Conservation (phyloP, 2,113 vertebrate species). For the Australoheros scitulus region DNA sequence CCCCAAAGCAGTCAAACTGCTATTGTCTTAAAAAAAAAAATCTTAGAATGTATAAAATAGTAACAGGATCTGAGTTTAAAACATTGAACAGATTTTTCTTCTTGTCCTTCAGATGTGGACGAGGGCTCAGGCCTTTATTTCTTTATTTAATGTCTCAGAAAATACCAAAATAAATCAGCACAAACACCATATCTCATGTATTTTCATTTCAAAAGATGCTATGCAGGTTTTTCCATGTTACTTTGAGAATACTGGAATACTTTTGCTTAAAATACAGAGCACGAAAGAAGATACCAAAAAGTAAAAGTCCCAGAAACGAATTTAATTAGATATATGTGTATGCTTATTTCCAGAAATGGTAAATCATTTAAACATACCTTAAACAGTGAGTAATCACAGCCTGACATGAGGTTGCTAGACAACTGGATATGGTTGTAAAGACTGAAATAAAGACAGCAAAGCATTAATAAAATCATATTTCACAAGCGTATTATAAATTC, state of each 20-base stretch:
- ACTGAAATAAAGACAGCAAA: slow-evolving; percentile 73
- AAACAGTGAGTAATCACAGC: slow-evolving; percentile 98
- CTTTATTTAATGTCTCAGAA: not conserved
- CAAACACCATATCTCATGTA: not conserved
- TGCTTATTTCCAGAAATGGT: not conserved
- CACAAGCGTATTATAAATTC: not conserved
- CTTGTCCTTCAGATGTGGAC: not conserved
- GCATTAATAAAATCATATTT: not conserved
- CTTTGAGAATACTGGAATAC: not conserved
- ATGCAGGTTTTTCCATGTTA: not conserved
- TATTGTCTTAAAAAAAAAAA: not conserved
- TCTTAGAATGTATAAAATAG: not conserved
- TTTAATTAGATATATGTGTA: not conserved
- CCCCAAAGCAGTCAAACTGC: not conserved
- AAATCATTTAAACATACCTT: slow-evolving; percentile 83
- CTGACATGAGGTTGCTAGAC: slow-evolving; percentile 98
- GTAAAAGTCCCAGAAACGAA: not conserved
- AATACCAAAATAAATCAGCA: not conserved
- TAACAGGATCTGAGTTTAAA: not conserved
- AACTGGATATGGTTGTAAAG: slow-evolving; percentile 99
- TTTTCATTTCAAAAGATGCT: not conserved
- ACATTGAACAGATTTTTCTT: not conserved
- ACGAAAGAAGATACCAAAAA: not conserved
- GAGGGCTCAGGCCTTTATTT: not conserved
- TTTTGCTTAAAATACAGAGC: not conserved